A percentile compares a stretch with the other conserved stretches of the same genome.
Conservation (phyloP, 2,797 vertebrate species). For the Anisognathus igniventris region DNA sequence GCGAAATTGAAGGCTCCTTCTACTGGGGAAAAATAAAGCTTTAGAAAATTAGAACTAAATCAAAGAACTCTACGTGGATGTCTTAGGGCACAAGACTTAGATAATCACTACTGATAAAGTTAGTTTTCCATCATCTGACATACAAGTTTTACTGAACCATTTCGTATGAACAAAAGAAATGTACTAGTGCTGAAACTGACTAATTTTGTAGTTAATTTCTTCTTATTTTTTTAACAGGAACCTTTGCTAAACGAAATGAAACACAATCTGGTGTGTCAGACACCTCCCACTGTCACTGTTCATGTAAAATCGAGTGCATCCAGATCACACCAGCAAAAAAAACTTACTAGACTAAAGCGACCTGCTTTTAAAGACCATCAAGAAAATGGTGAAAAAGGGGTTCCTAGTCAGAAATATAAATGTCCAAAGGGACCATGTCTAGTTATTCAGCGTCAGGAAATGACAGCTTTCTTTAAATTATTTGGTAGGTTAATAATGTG, state of each 20-base stretch:
- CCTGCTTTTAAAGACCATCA: slow-evolving; percentile 66
- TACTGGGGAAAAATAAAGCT: not conserved
- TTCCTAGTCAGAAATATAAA: slow-evolving; percentile 53
- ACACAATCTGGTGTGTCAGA: slow-evolving; percentile 72
- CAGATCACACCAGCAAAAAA: slow-evolving; percentile 74
- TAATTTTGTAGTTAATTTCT: slow-evolving; percentile 13
- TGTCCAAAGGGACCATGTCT: slow-evolving; percentile 70
- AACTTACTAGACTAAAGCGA: slow-evolving; percentile 71
- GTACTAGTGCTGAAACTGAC: not conserved
- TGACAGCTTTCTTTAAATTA: slow-evolving; percentile 88
- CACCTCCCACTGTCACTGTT: slow-evolving; percentile 78
- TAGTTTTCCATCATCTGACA: not conserved
- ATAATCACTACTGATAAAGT: not conserved
- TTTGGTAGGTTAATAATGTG: slow-evolving; percentile 81
- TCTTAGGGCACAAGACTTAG: not conserved
- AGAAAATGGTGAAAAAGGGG: slow-evolving; percentile 54
- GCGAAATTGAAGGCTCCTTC: not conserved
- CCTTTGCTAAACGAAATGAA: slow-evolving; percentile 74
- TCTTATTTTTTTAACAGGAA: slow-evolving; percentile 70
- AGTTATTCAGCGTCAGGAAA: slow-evolving; percentile 87
- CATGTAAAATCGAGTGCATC: slow-evolving; percentile 72
- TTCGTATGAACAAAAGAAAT: not conserved
- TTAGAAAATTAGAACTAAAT: not conserved
- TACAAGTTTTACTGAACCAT: not conserved
- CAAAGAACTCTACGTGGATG: fast-evolving